These are phyloP conservation scores for Vesta saturnalis DNA, from an alignment of 2,888 invertebrate genomes.

Conservation along the genomic window DNA sequence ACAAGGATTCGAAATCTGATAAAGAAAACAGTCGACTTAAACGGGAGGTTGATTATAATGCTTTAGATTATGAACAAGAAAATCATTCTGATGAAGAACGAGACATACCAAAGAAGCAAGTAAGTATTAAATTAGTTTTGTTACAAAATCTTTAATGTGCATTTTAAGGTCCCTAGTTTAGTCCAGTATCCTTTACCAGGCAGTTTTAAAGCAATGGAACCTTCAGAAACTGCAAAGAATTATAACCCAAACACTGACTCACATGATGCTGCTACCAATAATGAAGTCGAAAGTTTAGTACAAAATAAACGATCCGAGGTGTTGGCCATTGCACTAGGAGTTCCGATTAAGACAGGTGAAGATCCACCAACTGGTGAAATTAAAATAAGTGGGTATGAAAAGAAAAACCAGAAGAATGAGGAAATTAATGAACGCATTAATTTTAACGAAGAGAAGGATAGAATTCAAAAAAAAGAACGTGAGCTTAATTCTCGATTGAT, in stretches of 20 bases:
- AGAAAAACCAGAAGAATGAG: slow-evolving; percentile 46
- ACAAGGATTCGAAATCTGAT: slow-evolving; percentile 24
- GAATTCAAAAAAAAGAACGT: slow-evolving; percentile 15
- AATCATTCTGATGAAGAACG: slow-evolving; percentile 56
- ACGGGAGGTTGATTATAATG: slow-evolving; percentile 72
- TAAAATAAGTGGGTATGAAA: slow-evolving; percentile 56
- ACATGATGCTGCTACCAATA: neutral
- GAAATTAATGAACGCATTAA: slow-evolving; percentile 11
- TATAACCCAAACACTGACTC: slow-evolving; percentile 19
- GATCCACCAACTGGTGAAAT: slow-evolving; percentile 57
- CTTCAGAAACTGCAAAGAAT: slow-evolving; percentile 35
- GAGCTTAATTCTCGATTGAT: slow-evolving; percentile 41
- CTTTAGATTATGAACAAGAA: slow-evolving; percentile 73
- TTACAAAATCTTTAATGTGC: neutral
- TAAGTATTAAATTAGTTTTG: neutral
- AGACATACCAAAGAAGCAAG: slow-evolving; percentile 48
- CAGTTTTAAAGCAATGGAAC: slow-evolving; percentile 48
- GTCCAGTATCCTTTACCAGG: slow-evolving; percentile 60
- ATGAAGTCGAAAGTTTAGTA: slow-evolving; percentile 26
- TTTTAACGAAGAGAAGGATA: neutral
- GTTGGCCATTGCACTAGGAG: slow-evolving; percentile 68
- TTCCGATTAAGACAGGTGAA: slow-evolving; percentile 60
- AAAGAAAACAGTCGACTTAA: slow-evolving; percentile 40
- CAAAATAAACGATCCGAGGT: slow-evolving; percentile 61
- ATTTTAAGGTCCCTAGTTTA: slow-evolving; percentile 56